Base-by-base conservation (phyloP, 1,140 invertebrate species). In the Calliphora vicina region DNA sequence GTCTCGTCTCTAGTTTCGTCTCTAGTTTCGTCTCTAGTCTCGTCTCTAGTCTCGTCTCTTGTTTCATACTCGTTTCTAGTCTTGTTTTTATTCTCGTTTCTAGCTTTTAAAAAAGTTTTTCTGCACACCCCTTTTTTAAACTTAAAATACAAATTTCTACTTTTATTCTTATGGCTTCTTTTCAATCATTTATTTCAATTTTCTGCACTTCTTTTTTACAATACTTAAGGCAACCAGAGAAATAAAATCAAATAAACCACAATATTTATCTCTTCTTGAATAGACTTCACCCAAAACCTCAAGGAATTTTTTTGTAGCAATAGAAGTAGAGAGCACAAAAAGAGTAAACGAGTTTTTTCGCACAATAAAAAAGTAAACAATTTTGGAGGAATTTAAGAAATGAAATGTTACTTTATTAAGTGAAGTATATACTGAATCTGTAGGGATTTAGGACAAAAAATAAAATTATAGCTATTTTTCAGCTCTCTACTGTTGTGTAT, bases 171-270 rank as follows among this genome's bases (percentile, higher is more conserved):
- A 10, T 67, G 61, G 61, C n/a, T n/a, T 67, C 61, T 12, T 23
- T 67, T 67, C 61, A 20, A 67, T 67, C 61, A 67, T 67, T 67
- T 20, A 67, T 20, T 67, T 67, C 20, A 67, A 67, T 67, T 67
- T 67, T 67, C 61, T 67, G 20, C 61, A 67, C 4, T 67, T 67
- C 9, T 57, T 23, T 5, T 67, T 23, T 5, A 23, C n/a, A 17
- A 23, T 67, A 23, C 20, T 23, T 10, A 57, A 20, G 61, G 20
- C 61, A 67, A 57, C 50, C 50, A 57, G 9, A 67, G 20, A 67
- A 67, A 67, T 67, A 67, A 67, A 67, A 67, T 67, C n/a, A 67
- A 67, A 67, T 67, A 67, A 67, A 67, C 61, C n/a, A 67, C 61
- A 67, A 23, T 23, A 67, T 67, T 67, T 20, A 67, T 67, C 23